phyloP scores from a whole-genome alignment of 2,888 invertebrate genomes.

The Eupithecia tripunctaria region DNA sequence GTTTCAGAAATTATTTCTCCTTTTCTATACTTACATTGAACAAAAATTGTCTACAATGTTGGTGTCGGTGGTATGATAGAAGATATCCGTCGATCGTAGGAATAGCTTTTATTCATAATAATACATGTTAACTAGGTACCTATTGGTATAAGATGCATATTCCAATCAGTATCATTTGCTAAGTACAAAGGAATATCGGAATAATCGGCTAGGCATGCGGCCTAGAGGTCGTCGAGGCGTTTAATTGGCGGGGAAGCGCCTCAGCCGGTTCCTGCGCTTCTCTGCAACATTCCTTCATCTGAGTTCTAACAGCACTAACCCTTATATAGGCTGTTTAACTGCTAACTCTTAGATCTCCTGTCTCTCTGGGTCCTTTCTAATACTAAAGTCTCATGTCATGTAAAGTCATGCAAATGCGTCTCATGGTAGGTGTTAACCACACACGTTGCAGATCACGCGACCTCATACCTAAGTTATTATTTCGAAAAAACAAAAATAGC shows the following conservation, averaged over 20 bases:
- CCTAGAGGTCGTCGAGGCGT: conserved; percentile 78
- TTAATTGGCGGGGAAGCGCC: conserved; percentile 80
- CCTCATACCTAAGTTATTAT: neutral
- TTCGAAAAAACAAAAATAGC: too few relatives aligned
- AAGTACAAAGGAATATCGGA: conserved; percentile 62
- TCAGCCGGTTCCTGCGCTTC: conserved; percentile 74
- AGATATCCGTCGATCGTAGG: neutral
- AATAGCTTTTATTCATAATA: too few relatives aligned
- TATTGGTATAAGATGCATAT: too few relatives aligned
- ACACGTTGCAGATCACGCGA: neutral
- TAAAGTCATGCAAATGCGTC: neutral
- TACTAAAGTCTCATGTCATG: neutral
- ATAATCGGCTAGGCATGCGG: conserved; percentile 62
- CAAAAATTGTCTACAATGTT: neutral
- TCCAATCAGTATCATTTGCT: conserved; percentile 40
- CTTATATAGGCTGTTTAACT: conserved; percentile 15
- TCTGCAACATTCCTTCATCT: conserved; percentile 73
- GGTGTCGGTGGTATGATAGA: neutral
- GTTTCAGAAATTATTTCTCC: neutral
- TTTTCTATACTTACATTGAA: too few relatives aligned
- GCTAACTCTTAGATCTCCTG: too few relatives aligned
- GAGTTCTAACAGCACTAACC: conserved; percentile 49
- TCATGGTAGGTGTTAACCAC: neutral
- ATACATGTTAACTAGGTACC: too few relatives aligned
- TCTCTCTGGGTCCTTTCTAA: neutral